Conservation (phyloP, 2,797 vertebrate genomes). For the Discoglossus pictus region DNA sequence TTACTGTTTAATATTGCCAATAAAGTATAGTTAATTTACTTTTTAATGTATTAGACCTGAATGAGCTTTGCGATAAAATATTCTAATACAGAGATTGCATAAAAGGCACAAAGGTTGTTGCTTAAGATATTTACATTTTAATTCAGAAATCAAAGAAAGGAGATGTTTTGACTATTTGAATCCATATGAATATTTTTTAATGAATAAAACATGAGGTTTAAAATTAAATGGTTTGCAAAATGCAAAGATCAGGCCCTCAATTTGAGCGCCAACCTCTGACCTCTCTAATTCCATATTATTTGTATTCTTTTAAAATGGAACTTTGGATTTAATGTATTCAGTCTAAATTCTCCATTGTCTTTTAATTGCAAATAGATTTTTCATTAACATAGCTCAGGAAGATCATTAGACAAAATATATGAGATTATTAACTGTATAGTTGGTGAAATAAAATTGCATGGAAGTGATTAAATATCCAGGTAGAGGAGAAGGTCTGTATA, state of each 20-base stretch:
- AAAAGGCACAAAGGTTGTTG: conserved; percentile 29
- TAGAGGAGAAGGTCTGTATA: too few relatives aligned
- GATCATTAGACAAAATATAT: too few relatives aligned
- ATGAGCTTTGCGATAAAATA: too few relatives aligned
- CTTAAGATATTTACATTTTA: conserved; percentile 44
- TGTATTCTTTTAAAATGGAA: conserved; percentile 14
- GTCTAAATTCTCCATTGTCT: conserved; percentile 5
- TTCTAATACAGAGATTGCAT: too few relatives aligned
- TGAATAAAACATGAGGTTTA: conserved; percentile 49
- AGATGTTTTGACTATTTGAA: conserved; percentile 37
- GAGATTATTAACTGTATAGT: too few relatives aligned
- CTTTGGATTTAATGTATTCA: conserved; percentile 1
- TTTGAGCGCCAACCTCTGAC: conserved; percentile 38
- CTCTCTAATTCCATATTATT: conserved; percentile 40
- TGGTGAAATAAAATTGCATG: too few relatives aligned
- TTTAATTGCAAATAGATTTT: conserved; percentile 14
- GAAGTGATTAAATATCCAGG: too few relatives aligned
- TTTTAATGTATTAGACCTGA: too few relatives aligned
- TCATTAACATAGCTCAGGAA: neutral
- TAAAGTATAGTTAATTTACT: too few relatives aligned
- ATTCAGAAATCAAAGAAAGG: conserved; percentile 27
- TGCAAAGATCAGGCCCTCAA: conserved; percentile 32
- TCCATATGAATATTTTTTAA: conserved; percentile 34
- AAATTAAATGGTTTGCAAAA: conserved; percentile 45
- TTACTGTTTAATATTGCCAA: too few relatives aligned